Conservation (phyloP, 2,888 invertebrate genomes). For the Eumerus sabulonum region DNA sequence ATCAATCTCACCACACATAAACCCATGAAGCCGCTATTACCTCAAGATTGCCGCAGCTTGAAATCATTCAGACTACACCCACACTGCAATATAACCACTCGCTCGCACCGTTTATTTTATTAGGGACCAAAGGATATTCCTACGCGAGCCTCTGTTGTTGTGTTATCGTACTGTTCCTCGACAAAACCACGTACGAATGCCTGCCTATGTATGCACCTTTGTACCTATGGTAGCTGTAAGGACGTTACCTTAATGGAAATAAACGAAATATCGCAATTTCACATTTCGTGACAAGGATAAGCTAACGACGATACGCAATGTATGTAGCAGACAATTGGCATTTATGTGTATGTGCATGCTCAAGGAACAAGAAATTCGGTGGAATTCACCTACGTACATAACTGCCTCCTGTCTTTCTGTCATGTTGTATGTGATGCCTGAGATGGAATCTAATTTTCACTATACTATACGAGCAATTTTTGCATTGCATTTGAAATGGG, state of each 20-base stretch:
- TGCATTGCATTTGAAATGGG: too few relatives aligned
- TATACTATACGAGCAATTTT: neutral
- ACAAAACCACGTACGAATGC: slow-evolving; percentile 30
- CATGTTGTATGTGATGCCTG: slow-evolving; percentile 32
- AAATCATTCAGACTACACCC: slow-evolving; percentile 18
- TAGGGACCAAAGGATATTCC: slow-evolving; percentile 12
- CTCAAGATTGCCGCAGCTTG: too few relatives aligned
- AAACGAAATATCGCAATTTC: slow-evolving; percentile 51
- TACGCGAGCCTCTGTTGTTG: slow-evolving; percentile 11
- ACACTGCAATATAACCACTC: slow-evolving; percentile 13
- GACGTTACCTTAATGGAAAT: slow-evolving; percentile 35
- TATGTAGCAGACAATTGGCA: neutral
- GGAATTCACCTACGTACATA: slow-evolving; percentile 27
- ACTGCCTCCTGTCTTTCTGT: slow-evolving; percentile 21
- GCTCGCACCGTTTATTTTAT: slow-evolving; percentile 26
- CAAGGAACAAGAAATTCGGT: neutral
- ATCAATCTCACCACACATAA: too few relatives aligned
- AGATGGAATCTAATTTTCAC: slow-evolving; percentile 29
- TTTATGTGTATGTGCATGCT: neutral
- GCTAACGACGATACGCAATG: slow-evolving; percentile 23
- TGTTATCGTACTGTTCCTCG: slow-evolving; percentile 19
- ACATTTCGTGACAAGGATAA: slow-evolving; percentile 56
- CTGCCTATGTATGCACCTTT: slow-evolving; percentile 10
- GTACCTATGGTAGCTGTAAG: neutral
- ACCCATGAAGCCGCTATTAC: too few relatives aligned